Conservation (phyloP, 2,797 vertebrate species). For the Miichthys miiuy region DNA sequence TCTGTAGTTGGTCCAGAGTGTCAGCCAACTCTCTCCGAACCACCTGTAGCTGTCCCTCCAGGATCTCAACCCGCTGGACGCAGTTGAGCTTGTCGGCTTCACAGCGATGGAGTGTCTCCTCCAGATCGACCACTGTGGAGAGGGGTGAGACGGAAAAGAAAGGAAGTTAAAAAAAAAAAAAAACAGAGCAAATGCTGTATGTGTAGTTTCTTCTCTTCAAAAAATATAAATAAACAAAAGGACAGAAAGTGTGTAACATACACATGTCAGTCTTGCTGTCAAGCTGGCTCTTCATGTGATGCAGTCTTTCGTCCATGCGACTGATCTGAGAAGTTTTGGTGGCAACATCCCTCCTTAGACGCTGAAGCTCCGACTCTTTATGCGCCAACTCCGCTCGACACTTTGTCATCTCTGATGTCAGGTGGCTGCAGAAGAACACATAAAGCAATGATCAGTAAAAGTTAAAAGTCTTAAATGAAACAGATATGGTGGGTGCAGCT, state of each 20-base stretch:
- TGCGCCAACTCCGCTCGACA: constrained; percentile 85
- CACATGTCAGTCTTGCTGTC: constrained; percentile 86
- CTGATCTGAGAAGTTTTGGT: constrained; percentile 85
- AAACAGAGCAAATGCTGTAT: neutral
- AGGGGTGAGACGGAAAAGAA: neutral
- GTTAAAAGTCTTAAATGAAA: neutral
- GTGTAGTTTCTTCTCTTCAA: neutral
- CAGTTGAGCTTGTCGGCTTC: constrained; percentile 84
- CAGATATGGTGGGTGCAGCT: neutral
- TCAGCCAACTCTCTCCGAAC: constrained; percentile 84
- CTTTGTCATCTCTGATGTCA: constrained; percentile 84
- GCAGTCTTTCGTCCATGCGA: constrained; percentile 85
- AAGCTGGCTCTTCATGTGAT: constrained; percentile 85
- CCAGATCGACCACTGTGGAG: constrained; percentile 86
- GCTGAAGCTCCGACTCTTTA: constrained; percentile 87
- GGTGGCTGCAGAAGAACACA: constrained; percentile 59
- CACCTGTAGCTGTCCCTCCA: constrained; percentile 88
- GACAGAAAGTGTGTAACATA: constrained; percentile 58
- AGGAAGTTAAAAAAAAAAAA: neutral
- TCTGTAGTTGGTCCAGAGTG: constrained; percentile 84
- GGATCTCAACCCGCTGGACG: constrained; percentile 77
- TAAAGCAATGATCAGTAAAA: neutral
- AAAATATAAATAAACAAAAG: neutral
- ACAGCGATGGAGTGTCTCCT: constrained; percentile 88
- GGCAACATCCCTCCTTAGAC: constrained; percentile 84